Base-by-base conservation (phyloP, 1,140 invertebrate genomes). In the Penaeus indicus region DNA sequence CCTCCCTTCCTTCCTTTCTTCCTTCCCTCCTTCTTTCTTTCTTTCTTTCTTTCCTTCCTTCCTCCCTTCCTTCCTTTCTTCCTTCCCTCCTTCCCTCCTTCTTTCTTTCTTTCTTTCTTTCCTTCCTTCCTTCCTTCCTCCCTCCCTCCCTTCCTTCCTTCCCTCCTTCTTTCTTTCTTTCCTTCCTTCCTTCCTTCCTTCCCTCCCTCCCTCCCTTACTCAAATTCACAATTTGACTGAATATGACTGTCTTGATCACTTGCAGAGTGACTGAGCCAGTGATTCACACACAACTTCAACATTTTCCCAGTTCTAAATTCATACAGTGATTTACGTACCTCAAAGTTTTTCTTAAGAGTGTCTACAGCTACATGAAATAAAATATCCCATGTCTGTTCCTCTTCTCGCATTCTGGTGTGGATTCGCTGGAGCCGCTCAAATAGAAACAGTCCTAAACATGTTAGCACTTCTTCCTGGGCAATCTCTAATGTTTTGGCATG, bases 401-500 rank as follows among this genome's bases (percentile, higher is more conserved):
- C 97, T 92, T 97, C 97, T 84, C 95, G 95, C 90, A 98, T 94
- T 85, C 97, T 95, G 88, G 97, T 95, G 91, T 97, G 96, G 85
- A 98, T 96, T 90, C 96, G 94, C 92, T 97, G 96, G 22, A 99
- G 94, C 77, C 97, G 94, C 92, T 98, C 97, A 92, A 97, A 97
- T 83, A 98, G 95, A 93, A 97, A 97, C 92, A 98, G 96, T 21
- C 97, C 97, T 77, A 98, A 94, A 92, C 97, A 98, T 0, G 97
- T 98, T 84, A 99, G 94, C 72, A 98, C 97, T 94, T 99, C 97
- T 93, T 98, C 97, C 93, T 99, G 97, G 91, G 97, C 97, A 91
- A 98, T 97, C 94, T 98, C 97, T 90, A 98, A 93, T 16, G 97
- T 98, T 93, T 98, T 98, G 1, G 97, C 97, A 93, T 98, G 97